Base-by-base conservation (phyloP, 2,888 invertebrate genomes). In the Clostera curtula region DNA sequence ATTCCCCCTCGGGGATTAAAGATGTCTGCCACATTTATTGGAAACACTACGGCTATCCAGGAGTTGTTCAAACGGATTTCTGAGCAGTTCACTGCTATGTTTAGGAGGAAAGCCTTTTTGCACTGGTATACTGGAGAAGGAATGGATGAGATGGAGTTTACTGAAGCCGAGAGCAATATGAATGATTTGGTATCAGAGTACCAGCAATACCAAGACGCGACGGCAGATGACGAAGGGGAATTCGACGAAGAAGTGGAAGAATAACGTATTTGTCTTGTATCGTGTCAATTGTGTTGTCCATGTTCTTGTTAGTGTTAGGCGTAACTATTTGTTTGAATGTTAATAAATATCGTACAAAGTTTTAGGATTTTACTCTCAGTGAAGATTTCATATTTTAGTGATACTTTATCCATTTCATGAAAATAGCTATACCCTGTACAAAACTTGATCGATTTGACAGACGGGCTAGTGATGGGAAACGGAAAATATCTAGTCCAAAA, bases 161-260 rank as follows among this genome's bases (percentile, higher is more conserved):
- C n/a, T n/a, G n/a, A n/a, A n/a, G n/a, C n/a, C n/a, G n/a, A n/a
- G n/a, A n/a, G n/a, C n/a, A n/a, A n/a, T n/a, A n/a, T n/a, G n/a
- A n/a, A n/a, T n/a, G n/a, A n/a, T n/a, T n/a, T 94, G 62, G 91
- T 94, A 12, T 93, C 93, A 0, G 95, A 96, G 65, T 96, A 96
- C 68, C 95, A 95, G 67, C 95, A 95, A 68, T 96, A 95, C 74
- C 95, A 96, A 71, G 95, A 95, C 63, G 95, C 92, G 16, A 92
- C 93, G 28, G 92, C 91, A 33, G 93, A 94, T 44, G 94, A 94
- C 56, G 93, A 93, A 56, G 93, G 90, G 25, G 93, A 93, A 76
- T 90, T 90, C 50, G 93, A 92, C 57, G 93, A 93, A 52, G 93
- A 93, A 57, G 86, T 85, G 51, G 85, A 84, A 24, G 85, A 85